Conservation (phyloP, 2,888 invertebrate genomes). For the Sphaerophoria rueppellii region DNA sequence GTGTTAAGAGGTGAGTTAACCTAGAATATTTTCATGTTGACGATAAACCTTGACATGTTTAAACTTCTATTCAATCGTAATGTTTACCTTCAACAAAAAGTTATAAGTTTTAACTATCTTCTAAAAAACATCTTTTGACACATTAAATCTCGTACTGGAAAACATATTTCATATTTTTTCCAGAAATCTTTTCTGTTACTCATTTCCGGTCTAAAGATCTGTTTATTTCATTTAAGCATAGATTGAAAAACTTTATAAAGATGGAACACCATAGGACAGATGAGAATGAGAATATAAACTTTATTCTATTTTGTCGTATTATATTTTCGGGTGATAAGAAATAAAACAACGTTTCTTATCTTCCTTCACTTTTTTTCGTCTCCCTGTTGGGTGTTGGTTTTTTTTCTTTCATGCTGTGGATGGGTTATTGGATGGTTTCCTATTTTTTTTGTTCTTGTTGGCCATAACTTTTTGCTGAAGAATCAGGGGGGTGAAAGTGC, state of each 20-base stretch:
- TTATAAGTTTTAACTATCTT: too few relatives aligned
- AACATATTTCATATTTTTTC: too few relatives aligned
- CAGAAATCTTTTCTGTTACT: not conserved
- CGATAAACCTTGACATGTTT: too few relatives aligned
- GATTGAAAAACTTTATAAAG: slow-evolving; percentile 74
- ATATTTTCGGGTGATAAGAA: slow-evolving; percentile 71
- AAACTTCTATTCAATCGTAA: too few relatives aligned
- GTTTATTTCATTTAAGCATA: slow-evolving; percentile 68
- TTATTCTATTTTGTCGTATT: slow-evolving; percentile 71
- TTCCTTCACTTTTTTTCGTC: not conserved
- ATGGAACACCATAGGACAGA: slow-evolving; percentile 52
- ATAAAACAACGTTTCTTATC: slow-evolving; percentile 55
- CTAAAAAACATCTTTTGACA: too few relatives aligned
- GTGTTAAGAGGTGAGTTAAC: too few relatives aligned
- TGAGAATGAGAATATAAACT: slow-evolving; percentile 45
- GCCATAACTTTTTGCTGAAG: slow-evolving; percentile 42
- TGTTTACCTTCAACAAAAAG: too few relatives aligned
- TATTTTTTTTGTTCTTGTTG: slow-evolving; percentile 24
- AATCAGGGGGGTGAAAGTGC: slow-evolving; percentile 60
- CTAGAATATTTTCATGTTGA: too few relatives aligned
- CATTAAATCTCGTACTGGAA: too few relatives aligned
- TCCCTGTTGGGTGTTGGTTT: slow-evolving; percentile 17
- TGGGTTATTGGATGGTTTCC: slow-evolving; percentile 64
- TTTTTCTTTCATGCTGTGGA: slow-evolving; percentile 55
- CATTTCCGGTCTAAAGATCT: slow-evolving; percentile 43